Evolutionary conservation across 2,113 vertebrate species (phyloP).

Genomic region (Passer montanus): DNA sequence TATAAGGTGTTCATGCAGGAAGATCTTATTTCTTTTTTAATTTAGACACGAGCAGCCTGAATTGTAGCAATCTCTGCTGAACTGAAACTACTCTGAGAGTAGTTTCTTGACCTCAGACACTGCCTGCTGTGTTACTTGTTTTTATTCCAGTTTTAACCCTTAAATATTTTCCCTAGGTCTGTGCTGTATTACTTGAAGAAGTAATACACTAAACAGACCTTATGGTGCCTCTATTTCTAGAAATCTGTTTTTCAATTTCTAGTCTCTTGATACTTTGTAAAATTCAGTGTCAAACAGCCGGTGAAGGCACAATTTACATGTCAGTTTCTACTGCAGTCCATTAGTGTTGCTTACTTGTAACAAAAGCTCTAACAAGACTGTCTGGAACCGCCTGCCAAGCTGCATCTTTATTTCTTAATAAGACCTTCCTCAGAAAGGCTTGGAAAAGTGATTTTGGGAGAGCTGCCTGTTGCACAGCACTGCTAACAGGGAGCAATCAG

Average conservation of each 20-base stretch:
- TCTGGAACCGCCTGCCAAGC: neutral
- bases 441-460: neutral
- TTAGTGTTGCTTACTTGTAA: neutral
- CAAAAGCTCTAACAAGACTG: neutral
- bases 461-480: neutral
- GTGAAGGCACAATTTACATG: neutral
- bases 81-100: neutral
- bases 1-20: neutral
- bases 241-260: neutral
- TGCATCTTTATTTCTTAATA: neutral
- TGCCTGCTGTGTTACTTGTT: constrained; percentile 6
- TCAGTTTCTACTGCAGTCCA: accelerated
- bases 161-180: neutral
- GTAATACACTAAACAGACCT: neutral
- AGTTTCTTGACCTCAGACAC: neutral
- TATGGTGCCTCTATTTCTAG: neutral
- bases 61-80: neutral
- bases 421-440: neutral
- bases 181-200: neutral
- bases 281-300: neutral
- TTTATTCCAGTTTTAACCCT: constrained; percentile 21
- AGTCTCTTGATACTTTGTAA: neutral
- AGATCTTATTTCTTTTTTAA: neutral
- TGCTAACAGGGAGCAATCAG: neutral
- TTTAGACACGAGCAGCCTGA: neutral